Base-by-base conservation (phyloP, 1,140 invertebrate genomes). In the Euwallacea similis region DNA sequence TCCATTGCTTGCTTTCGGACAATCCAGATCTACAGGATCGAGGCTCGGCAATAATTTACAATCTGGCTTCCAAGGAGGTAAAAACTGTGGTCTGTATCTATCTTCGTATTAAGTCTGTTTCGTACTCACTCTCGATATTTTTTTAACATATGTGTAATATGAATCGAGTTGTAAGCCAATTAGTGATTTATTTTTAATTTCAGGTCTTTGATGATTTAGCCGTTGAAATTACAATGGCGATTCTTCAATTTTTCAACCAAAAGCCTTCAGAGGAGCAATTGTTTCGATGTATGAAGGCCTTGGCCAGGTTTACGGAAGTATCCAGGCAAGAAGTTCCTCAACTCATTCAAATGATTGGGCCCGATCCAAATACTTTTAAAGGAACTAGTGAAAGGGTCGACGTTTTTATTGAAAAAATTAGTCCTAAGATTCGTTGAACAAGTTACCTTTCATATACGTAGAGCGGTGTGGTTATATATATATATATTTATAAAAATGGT, bases 191-290 rank as follows among this genome's bases (percentile, higher is more conserved):
- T 33, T 33, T 33, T 33, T 33, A 33, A 33, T 33, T 80, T 13
- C 79, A 96, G 93, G 92, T 96, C 13, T 97, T 96, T 82, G 95
- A 97, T 81, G 95, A 97, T 79, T 91, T 96, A 11, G 94, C 94
- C 42, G 93, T 95, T 15, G 95, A 97, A 82, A 81, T 97, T 74
- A 89, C 93, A 11, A 95, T 96, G 91, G 94, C 94, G n/a, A 84
- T 96, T 73, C 86, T 96, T 16, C 94, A 97, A 85, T 95, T 90
- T 83, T 90, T 96, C 83, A 90, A 91, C 75, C 86, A 86, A 58
- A 91, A 88, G 77, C 91, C 93, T 4, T 84, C 85, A 0, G 94
- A 96, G 83, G 91, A 95, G 76, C 88, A 92, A 63, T 83, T 93
- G 61, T 94, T 85, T 82, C 87, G 92, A 54, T 89, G 90, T 55